Evolutionary conservation across 2,113 vertebrate genomes (phyloP).

Genomic region (Otolemur garnettii): DNA sequence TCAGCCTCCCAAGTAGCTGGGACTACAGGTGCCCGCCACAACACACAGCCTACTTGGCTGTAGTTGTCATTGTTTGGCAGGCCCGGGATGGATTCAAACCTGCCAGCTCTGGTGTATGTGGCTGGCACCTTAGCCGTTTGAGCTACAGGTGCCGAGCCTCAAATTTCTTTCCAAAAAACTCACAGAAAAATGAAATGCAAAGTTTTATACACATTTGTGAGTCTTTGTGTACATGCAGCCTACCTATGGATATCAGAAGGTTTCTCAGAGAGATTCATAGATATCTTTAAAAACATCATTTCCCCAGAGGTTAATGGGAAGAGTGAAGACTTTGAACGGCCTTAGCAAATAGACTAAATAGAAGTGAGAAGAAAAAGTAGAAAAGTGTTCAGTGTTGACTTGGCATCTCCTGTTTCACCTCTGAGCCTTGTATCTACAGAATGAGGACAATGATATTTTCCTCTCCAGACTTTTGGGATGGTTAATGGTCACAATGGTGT

Average conservation of each 20-base stretch:
- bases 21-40: no score
- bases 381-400: conserved; percentile 30
- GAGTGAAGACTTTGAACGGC: background rate
- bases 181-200: conserved; percentile 23
- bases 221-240: background rate
- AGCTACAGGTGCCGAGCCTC: no score
- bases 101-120: no score
- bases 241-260: background rate
- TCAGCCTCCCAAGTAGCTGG: no score
- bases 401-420: background rate
- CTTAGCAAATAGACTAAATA: conserved; percentile 17
- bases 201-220: background rate
- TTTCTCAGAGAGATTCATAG: background rate
- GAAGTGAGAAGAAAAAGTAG: background rate
- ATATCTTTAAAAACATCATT: background rate
- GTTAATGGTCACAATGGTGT: background rate
- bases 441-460: background rate
- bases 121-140: no score
- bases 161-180: background rate
- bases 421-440: background rate
- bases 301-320: background rate
- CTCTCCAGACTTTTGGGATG: background rate
- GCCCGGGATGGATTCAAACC: no score
- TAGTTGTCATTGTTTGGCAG: no score
- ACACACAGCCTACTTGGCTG: no score